Evolutionary conservation across 2,888 invertebrate genomes (phyloP).

Genomic region (Microplitis deprimator): DNA sequence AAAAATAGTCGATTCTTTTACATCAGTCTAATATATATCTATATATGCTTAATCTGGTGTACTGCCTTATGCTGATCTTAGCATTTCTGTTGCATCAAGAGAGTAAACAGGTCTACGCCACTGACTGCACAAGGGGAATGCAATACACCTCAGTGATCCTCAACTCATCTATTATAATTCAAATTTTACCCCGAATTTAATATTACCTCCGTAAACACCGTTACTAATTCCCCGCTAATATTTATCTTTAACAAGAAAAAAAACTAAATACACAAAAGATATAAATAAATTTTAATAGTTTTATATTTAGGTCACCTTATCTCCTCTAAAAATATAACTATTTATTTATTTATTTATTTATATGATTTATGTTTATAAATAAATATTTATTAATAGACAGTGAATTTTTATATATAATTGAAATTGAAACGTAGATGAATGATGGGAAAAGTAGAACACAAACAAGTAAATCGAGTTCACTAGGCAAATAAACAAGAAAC

Average conservation of each 20-base stretch:
- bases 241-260: too few species aligned
- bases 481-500: background rate
- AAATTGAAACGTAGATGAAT: conserved; percentile 25
- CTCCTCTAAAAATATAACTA: too few species aligned
- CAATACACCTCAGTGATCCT: conserved; percentile 58
- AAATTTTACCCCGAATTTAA: background rate
- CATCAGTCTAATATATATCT: too few species aligned
- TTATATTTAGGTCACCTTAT: too few species aligned
- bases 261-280: too few species aligned
- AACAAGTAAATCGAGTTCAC: conserved; percentile 15
- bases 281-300: too few species aligned
- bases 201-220: background rate
- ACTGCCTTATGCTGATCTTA: conserved; percentile 30
- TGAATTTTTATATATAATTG: conserved; percentile 12
- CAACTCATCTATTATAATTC: conserved; percentile 51
- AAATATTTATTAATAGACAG: background rate
- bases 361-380: too few species aligned
- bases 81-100: conserved; percentile 51
- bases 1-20: too few species aligned
- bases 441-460: conserved; percentile 22
- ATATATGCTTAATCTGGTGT: too few species aligned
- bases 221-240: too few species aligned
- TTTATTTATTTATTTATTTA: too few species aligned
- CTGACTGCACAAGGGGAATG: conserved; percentile 62
- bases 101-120: conserved; percentile 62